Percentiles rank a stretch among this genome's conserved stretches.
Evolutionary conservation across 1,140 invertebrate genomes (phyloP).

Genomic region (Brachionus rotundiformis): DNA sequence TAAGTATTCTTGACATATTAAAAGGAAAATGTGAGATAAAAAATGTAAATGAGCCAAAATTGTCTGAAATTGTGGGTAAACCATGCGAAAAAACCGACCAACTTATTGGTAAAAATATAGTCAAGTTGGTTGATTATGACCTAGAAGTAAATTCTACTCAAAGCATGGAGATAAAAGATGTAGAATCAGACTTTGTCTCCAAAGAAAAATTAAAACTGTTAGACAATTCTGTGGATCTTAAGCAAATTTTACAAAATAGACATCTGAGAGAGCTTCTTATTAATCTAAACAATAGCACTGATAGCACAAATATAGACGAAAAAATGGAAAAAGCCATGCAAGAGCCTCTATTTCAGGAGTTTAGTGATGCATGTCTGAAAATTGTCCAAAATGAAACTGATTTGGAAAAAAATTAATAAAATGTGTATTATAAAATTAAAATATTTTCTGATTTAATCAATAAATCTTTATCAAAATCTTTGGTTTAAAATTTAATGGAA

Average conservation of each 20-base stretch:
- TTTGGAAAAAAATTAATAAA: background rate
- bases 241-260: conserved; percentile 34
- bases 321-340: conserved; percentile 52
- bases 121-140: conserved; percentile 30
- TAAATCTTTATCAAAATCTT: background rate
- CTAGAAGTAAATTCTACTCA: conserved; percentile 2
- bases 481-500: background rate
- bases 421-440: background rate
- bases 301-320: conserved; percentile 5
- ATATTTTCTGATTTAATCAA: background rate
- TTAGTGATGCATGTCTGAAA: conserved; percentile 50
- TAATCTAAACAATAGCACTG: conserved; percentile 23
- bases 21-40: background rate
- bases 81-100: background rate
- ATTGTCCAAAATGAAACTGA: conserved; percentile 50
- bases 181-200: conserved; percentile 37
- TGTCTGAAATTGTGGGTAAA: background rate
- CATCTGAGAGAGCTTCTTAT: conserved; percentile 29
- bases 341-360: conserved; percentile 53
- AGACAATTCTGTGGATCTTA: conserved; percentile 26
- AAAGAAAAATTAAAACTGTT: conserved; percentile 23
- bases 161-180: background rate
- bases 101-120: background rate
- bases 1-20: background rate
- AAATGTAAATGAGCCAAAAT: background rate